Base-by-base conservation (phyloP, 2,113 vertebrate species). In the Peucedramus taeniatus region DNA sequence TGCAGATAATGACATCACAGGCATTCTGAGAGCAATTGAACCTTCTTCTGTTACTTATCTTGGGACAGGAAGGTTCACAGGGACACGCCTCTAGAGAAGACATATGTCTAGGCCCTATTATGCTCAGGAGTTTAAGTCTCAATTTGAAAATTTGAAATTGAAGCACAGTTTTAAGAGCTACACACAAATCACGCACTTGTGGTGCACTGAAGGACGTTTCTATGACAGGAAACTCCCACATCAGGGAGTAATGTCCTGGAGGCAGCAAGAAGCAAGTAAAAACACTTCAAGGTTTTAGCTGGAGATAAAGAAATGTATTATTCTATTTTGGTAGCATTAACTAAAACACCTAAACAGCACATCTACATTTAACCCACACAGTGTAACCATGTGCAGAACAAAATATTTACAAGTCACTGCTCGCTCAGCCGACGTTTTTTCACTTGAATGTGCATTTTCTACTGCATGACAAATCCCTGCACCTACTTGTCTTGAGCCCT, bases 1-100 rank as follows among this genome's bases (percentile, higher is more conserved):
- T 0, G 0, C 7, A 70, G 35, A 26, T 50, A 92, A 69, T 1
- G 0, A 68, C 31, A 65, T 20, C 39, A 57, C 11, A 65, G 19
- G 27, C 45, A 13, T 69, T 26, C 53, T 61, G 42, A 83, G 26
- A 95, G 64, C 31, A 79, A 56, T 20, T 15, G 53, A 84, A 84
- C 49, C 31, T 68, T 63, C 33, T 35, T 64, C 31, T 87, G 18
- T 51, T 37, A 20, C 47, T 71, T 50, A 9, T 39, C 10, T 51
- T 47, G 33, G 28, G 33, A 53, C 37, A 65, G 54, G 37, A 72
- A 44, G 23, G 21, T 20, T 45, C 17, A 27, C 26, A 40, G 18
- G 11, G 45, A 79, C 37, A 68, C 0, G 1, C 7, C 21, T 37
- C 31, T 13, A 42, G 19, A 78, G 22, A 27, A 79, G 19, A 70